phyloP scores from a whole-genome alignment of 1,140 invertebrate species.

The Ips typographus region DNA sequence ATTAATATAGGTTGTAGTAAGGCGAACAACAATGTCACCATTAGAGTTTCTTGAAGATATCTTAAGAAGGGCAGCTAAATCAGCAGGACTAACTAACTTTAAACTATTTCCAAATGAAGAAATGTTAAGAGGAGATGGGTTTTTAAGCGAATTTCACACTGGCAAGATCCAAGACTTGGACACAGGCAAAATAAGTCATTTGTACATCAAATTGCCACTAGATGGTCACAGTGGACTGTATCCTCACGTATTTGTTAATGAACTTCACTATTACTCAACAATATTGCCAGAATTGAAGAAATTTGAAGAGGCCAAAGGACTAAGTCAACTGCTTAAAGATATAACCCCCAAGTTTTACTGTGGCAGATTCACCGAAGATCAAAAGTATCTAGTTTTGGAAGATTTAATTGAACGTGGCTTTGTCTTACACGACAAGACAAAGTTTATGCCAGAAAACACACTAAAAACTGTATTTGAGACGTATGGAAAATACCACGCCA shows the following conservation, averaged over 20 bases:
- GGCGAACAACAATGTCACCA: too few relatives aligned
- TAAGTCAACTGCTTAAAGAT: conserved; percentile 33
- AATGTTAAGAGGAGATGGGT: conserved; percentile 20
- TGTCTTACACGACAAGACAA: conserved; percentile 17
- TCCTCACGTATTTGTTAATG: conserved; percentile 3
- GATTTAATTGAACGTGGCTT: conserved; percentile 28
- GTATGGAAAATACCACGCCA: conserved; percentile 37
- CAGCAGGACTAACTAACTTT: conserved; percentile 5
- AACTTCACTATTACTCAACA: not conserved
- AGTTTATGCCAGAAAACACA: conserved; percentile 16
- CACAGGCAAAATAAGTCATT: conserved; percentile 1
- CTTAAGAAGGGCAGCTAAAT: too few relatives aligned
- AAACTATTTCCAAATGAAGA: conserved; percentile 2
- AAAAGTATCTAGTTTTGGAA: conserved; percentile 49
- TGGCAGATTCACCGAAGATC: conserved; percentile 40
- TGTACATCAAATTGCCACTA: conserved; percentile 11
- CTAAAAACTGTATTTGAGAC: conserved; percentile 26
- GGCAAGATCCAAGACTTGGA: conserved; percentile 14
- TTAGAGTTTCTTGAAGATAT: too few relatives aligned
- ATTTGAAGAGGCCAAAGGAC: conserved; percentile 10
- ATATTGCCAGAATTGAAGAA: conserved; percentile 12
- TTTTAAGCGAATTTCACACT: conserved; percentile 19
- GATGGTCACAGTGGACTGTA: too few relatives aligned
- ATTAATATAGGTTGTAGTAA: too few relatives aligned
- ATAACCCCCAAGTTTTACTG: conserved; percentile 50